These are phyloP conservation scores for Acipenser transmontanus DNA, from an alignment of 2,797 vertebrate species.

Conservation along the genomic window DNA sequence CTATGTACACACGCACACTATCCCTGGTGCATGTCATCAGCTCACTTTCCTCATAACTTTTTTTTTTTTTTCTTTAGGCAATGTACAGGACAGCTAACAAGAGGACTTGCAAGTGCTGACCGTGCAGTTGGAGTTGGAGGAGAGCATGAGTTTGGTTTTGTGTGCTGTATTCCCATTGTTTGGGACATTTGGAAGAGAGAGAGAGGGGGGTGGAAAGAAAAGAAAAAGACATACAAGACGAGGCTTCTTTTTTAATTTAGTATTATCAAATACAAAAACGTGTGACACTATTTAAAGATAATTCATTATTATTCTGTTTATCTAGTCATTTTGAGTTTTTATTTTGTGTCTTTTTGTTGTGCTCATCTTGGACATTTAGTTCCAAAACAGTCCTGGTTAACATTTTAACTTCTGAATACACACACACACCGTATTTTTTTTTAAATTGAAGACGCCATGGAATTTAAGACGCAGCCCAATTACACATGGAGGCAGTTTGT, in stretches of 20 bases:
- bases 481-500: too few species aligned
- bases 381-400: constrained; percentile 37
- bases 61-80: constrained; percentile 48
- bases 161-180: constrained; percentile 53
- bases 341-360: constrained; percentile 66
- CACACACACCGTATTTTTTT: too few species aligned
- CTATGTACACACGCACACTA: too few species aligned
- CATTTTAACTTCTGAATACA: constrained; percentile 45
- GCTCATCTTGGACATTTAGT: constrained; percentile 56
- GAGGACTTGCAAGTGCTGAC: constrained; percentile 60
- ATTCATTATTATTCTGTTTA: constrained; percentile 73
- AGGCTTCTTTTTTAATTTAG: constrained; percentile 72
- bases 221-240: constrained; percentile 36
- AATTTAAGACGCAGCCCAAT: too few species aligned
- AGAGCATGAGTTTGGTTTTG: constrained; percentile 57
- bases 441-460: too few species aligned
- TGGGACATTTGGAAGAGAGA: constrained; percentile 35
- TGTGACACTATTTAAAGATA: constrained; percentile 81
- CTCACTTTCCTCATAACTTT: constrained; percentile 9
- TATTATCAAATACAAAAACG: constrained; percentile 74
- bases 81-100: constrained; percentile 59
- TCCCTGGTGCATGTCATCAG: too few species aligned
- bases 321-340: constrained; percentile 59
- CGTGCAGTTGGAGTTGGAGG: constrained; percentile 46
- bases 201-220: too few species aligned